Conservation (phyloP, 2,113 vertebrate genomes). For the Coregonus clupeaformis region DNA sequence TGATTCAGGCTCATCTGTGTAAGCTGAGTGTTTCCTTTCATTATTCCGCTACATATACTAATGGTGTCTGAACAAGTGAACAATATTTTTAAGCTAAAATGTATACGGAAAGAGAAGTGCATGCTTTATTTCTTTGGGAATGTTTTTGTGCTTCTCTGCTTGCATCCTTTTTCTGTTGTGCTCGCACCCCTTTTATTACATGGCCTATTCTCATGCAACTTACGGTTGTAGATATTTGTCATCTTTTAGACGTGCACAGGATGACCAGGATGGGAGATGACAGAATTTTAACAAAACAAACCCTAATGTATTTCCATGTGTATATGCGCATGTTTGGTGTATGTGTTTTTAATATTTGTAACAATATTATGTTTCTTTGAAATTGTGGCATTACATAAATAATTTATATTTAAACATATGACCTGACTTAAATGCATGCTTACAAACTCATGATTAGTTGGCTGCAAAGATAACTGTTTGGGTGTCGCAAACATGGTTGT, state of each 20-base stretch:
- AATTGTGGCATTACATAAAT: background rate
- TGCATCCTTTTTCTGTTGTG: constrained; percentile 39
- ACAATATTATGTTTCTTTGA: background rate
- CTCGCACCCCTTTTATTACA: constrained; percentile 29
- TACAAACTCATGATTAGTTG: background rate
- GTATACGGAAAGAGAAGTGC: constrained; percentile 48
- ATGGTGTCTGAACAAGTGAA: constrained; percentile 9
- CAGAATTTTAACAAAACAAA: constrained; percentile 17
- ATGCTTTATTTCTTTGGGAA: constrained; percentile 53
- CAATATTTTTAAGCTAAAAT: constrained; percentile 27
- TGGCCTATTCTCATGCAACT: constrained; percentile 46
- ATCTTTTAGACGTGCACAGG: constrained; percentile 22
- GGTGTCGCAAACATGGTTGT: background rate
- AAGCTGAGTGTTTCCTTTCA: background rate
- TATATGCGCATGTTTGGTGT: background rate
- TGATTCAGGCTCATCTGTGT: background rate
- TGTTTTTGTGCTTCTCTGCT: constrained; percentile 49
- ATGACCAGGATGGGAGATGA: background rate
- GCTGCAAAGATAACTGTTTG: background rate
- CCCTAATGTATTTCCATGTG: background rate
- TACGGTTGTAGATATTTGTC: constrained; percentile 20
- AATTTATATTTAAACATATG: background rate
- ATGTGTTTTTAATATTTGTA: background rate
- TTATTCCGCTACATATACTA: background rate
- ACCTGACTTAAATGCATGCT: background rate